A percentile compares a stretch with the other conserved stretches of the same genome.
Evolutionary conservation across 2,888 invertebrate species (phyloP).

Genomic region (Elgonia sp.): DNA sequence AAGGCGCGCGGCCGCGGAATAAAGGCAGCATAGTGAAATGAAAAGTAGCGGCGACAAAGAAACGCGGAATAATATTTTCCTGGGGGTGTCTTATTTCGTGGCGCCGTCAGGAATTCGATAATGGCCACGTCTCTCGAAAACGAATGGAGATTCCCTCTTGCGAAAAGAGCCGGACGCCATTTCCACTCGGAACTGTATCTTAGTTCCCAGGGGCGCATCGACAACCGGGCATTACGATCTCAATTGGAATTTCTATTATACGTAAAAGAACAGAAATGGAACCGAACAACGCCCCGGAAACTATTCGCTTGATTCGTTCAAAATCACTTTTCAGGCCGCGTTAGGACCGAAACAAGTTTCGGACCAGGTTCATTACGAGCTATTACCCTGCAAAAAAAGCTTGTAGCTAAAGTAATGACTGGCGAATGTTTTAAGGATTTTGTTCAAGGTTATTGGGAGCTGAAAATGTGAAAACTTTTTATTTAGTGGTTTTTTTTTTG

Average conservation of each 20-base stretch:
- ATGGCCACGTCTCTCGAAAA: constrained; percentile 72
- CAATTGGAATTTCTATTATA: constrained; percentile 69
- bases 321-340: not conserved
- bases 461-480: too few relatives aligned
- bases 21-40: constrained; percentile 24
- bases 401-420: too few relatives aligned
- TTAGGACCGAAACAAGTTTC: constrained; percentile 29
- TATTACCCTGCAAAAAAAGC: not conserved
- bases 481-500: too few relatives aligned
- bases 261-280: constrained; percentile 49
- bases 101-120: constrained; percentile 73
- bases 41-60: constrained; percentile 47
- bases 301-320: constrained; percentile 30
- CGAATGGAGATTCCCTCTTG: constrained; percentile 16
- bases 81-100: constrained; percentile 36
- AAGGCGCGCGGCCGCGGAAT: too few relatives aligned
- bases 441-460: too few relatives aligned
- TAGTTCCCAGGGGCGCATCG: constrained; percentile 56
- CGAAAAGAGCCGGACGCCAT: constrained; percentile 29
- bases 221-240: constrained; percentile 59
- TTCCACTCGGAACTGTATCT: constrained; percentile 46
- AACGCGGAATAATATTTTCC: constrained; percentile 60
- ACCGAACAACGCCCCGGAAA: constrained; percentile 26
- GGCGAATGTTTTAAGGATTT: too few relatives aligned
- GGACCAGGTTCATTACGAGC: not conserved